A percentile compares a stretch with the other conserved stretches of the same genome.
These are phyloP conservation scores for Bovichtus variegatus DNA, from an alignment of 2,797 vertebrate genomes.

Conservation along the genomic window DNA sequence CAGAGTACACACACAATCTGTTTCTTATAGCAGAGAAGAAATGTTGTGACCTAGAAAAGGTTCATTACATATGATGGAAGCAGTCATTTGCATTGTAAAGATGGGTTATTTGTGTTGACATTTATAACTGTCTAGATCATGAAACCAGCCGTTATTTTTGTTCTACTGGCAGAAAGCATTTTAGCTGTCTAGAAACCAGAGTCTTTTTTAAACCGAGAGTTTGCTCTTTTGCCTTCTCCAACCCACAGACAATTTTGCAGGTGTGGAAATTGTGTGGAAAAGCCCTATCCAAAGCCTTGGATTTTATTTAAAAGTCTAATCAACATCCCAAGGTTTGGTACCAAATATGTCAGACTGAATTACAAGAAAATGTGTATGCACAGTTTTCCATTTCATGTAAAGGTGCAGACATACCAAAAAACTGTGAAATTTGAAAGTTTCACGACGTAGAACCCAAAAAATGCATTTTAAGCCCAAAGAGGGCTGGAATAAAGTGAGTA, in stretches of 20 bases:
- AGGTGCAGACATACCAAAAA: background rate
- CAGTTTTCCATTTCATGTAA: background rate
- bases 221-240: background rate
- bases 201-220: background rate
- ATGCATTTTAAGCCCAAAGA: background rate
- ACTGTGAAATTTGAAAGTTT: background rate
- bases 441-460: background rate
- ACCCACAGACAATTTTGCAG: conserved; percentile 2
- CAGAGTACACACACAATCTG: conserved; percentile 34
- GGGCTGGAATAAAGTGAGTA: background rate
- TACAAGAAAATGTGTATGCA: background rate
- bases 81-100: conserved; percentile 26
- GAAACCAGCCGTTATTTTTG: conserved; percentile 1
- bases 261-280: background rate
- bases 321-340: background rate
- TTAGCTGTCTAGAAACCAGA: background rate
- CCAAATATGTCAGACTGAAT: background rate
- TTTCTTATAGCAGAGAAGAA: conserved; percentile 38
- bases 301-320: background rate
- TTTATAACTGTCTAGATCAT: background rate
- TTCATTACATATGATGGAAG: conserved; percentile 11
- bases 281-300: background rate
- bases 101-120: conserved; percentile 29
- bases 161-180: background rate
- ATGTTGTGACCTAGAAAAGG: conserved; percentile 63